Conservation (phyloP, 2,888 invertebrate species). For the Sicus ferrugineus region DNA sequence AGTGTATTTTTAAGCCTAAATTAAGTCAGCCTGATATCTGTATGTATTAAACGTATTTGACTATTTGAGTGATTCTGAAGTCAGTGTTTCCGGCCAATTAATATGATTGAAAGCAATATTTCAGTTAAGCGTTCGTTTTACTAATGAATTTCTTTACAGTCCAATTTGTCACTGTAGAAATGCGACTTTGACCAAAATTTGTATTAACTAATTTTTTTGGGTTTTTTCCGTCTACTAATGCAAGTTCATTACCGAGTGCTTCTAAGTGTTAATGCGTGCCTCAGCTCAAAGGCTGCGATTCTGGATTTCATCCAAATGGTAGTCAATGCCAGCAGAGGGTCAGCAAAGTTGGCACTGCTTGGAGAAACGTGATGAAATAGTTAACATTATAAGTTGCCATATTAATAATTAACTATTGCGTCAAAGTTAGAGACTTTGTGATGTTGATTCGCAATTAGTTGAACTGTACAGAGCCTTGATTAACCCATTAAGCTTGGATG, state of each 20-base stretch:
- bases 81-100: conserved; percentile 11
- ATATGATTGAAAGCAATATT: conserved; percentile 1
- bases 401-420: background rate
- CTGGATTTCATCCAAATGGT: conserved; percentile 21
- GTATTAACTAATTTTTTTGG: conserved; percentile 1
- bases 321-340: conserved; percentile 14
- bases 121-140: background rate
- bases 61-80: background rate
- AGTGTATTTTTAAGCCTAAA: conserved; percentile 17
- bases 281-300: conserved; percentile 11
- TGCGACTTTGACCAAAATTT: background rate
- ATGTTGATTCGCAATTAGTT: too few relatives aligned
- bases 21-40: background rate
- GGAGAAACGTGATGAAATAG: background rate
- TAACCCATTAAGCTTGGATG: too few relatives aligned
- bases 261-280: background rate
- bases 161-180: conserved; percentile 4
- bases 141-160: background rate
- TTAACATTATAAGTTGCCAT: background rate
- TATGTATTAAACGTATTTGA: too few relatives aligned
- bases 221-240: background rate
- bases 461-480: too few relatives aligned
- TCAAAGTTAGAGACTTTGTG: too few relatives aligned
- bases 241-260: conserved; percentile 25
- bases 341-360: background rate